Evolutionary conservation across 30 jellyfish, hydroid and myxozoan genomes (phyloP).

Genomic region (Aurelia coerulea): DNA sequence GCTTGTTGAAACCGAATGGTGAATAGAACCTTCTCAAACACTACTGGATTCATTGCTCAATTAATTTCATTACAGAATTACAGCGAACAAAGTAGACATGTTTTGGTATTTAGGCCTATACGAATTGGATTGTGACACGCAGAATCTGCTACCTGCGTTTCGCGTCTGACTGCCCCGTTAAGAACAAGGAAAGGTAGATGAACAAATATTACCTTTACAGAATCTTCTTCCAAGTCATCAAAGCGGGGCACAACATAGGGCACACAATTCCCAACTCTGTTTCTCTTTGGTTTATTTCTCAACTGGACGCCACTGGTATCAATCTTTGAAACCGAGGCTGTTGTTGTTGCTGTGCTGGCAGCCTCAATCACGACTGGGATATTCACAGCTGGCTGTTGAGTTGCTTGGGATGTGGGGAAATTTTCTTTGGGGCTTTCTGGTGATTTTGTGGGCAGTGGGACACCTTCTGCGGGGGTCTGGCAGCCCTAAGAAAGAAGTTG

Average conservation of each 20-base stretch:
- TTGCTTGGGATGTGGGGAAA: slow-evolving; percentile 5
- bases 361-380: slow-evolving; percentile 11
- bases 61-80: too few species aligned
- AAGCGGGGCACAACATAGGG: slow-evolving; percentile 86
- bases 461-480: slow-evolving; percentile 93
- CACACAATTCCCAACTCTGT: slow-evolving; percentile 33
- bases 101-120: too few species aligned
- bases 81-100: too few species aligned
- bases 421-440: not conserved
- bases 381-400: not conserved
- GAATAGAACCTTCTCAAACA: too few species aligned
- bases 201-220: slow-evolving; percentile 62
- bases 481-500: slow-evolving; percentile 60
- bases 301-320: slow-evolving; percentile 71
- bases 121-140: too few species aligned
- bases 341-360: not conserved
- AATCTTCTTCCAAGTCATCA: slow-evolving; percentile 79
- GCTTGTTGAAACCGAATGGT: too few species aligned
- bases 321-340: slow-evolving; percentile 23
- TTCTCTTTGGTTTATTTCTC: slow-evolving; percentile 54
- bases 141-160: too few species aligned
- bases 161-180: too few species aligned
- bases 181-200: not conserved
- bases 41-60: too few species aligned
- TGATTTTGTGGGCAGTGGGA: slow-evolving; percentile 49